Conservation (phyloP, 2,797 vertebrate species). For the Alosa sapidissima region DNA sequence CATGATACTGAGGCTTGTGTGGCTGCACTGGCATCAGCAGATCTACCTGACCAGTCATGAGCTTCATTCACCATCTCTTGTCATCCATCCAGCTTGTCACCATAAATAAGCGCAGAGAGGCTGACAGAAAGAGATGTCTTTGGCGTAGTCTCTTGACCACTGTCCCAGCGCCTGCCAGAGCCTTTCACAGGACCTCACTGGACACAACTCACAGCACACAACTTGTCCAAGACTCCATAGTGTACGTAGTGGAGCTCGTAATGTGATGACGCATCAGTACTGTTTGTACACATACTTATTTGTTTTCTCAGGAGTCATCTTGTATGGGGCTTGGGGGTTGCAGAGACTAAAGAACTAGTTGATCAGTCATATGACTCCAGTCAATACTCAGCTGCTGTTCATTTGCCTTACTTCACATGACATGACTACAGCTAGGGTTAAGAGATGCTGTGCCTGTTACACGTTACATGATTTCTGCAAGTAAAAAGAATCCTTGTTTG, state of each 20-base stretch:
- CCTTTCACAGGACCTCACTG: background rate
- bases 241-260: background rate
- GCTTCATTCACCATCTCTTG: no score
- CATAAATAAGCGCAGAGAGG: background rate
- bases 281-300: no score
- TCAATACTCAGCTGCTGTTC: background rate
- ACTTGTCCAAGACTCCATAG: background rate
- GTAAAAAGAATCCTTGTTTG: no score
- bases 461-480: no score
- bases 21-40: no score
- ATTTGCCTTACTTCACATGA: constrained; percentile 5
- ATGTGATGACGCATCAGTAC: background rate
- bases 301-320: no score
- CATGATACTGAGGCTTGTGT: background rate
- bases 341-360: background rate
- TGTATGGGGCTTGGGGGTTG: background rate
- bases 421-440: background rate
- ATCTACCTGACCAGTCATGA: no score
- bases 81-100: no score
- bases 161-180: background rate
- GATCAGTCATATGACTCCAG: background rate
- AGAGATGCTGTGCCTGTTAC: no score
- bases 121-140: background rate
- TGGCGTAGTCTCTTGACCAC: background rate
- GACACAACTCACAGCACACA: background rate